Percentiles rank a stretch among this genome's conserved stretches.
Evolutionary conservation across 30 jellyfish, hydroid and myxozoan genomes (phyloP).

Genomic region (Morbakka virulenta): DNA sequence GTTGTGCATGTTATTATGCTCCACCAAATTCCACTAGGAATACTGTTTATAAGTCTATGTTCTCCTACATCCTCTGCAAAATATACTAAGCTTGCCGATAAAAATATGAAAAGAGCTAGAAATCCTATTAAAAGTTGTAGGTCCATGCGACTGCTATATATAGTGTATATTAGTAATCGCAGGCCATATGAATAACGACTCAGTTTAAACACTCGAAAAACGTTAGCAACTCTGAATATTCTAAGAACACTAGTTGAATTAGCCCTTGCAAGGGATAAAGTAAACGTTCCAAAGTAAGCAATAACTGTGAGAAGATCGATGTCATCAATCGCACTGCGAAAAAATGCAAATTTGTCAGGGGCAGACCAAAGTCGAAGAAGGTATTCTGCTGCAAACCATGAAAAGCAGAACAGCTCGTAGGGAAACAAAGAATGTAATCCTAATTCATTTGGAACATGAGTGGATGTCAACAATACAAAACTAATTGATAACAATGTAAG

Average conservation of each 20-base stretch:
- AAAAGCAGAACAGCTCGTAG: slow-evolving; percentile 61
- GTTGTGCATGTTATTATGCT: slow-evolving; percentile 83
- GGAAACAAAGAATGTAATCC: slow-evolving; percentile 54
- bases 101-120: slow-evolving; percentile 53
- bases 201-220: slow-evolving; percentile 69
- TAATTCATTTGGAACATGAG: slow-evolving; percentile 21
- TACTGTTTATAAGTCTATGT: slow-evolving; percentile 43
- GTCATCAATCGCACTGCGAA: slow-evolving; percentile 61
- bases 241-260: slow-evolving; percentile 62
- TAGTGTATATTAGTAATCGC: slow-evolving; percentile 66
- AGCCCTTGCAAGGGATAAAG: slow-evolving; percentile 57
- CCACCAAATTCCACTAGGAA: slow-evolving; percentile 80
- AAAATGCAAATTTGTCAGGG: slow-evolving; percentile 51
- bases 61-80: slow-evolving; percentile 60
- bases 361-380: slow-evolving; percentile 65
- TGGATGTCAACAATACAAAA: slow-evolving; percentile 18
- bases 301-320: slow-evolving; percentile 62
- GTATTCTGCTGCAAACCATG: slow-evolving; percentile 74
- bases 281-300: slow-evolving; percentile 43
- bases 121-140: slow-evolving; percentile 73
- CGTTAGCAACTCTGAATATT: slow-evolving; percentile 77
- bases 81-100: slow-evolving; percentile 67
- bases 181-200: slow-evolving; percentile 87
- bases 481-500: slow-evolving; percentile 60
- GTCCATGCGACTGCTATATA: slow-evolving; percentile 76